A percentile compares a stretch with the other conserved stretches of the same genome.
These are phyloP conservation scores for Capitulum mitella DNA, from an alignment of 2,888 invertebrate species.

Conservation along the genomic window DNA sequence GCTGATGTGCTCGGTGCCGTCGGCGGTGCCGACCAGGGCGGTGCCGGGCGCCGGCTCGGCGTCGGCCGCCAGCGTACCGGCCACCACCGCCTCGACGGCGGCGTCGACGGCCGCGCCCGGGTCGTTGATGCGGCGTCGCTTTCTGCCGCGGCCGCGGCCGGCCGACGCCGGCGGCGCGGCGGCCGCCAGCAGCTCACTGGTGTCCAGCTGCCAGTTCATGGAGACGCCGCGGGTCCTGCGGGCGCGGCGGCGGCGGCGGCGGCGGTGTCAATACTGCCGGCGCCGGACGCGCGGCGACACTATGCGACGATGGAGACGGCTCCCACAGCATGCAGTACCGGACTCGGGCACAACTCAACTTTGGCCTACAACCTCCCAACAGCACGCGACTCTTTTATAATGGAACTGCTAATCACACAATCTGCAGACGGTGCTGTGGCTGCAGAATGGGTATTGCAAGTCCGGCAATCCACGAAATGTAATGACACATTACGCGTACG, in stretches of 20 bases:
- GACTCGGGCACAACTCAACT: too few species aligned
- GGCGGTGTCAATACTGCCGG: too few species aligned
- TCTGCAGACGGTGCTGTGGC: too few species aligned
- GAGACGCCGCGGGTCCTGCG: background rate
- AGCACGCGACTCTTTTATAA: too few species aligned
- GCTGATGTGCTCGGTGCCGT: constrained; percentile 20
- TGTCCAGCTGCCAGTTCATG: background rate
- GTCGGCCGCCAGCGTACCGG: background rate
- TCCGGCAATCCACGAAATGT: too few species aligned
- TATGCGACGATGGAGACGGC: too few species aligned
- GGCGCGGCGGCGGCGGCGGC: background rate
- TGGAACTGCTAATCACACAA: too few species aligned
- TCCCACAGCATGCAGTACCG: too few species aligned
- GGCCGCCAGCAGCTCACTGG: background rate
- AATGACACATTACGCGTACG: too few species aligned
- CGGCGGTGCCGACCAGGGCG: background rate
- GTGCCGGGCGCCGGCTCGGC: background rate
- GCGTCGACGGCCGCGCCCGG: constrained; percentile 12
- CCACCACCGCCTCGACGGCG: constrained; percentile 1
- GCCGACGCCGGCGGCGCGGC: background rate
- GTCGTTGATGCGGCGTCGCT: background rate
- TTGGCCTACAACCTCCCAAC: too few species aligned
- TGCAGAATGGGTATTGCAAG: too few species aligned
- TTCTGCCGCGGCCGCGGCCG: constrained; percentile 4
- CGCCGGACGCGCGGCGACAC: too few species aligned